Evolutionary conservation across 2,888 invertebrate species (phyloP).

Genomic region (Dryomyza anilis): DNA sequence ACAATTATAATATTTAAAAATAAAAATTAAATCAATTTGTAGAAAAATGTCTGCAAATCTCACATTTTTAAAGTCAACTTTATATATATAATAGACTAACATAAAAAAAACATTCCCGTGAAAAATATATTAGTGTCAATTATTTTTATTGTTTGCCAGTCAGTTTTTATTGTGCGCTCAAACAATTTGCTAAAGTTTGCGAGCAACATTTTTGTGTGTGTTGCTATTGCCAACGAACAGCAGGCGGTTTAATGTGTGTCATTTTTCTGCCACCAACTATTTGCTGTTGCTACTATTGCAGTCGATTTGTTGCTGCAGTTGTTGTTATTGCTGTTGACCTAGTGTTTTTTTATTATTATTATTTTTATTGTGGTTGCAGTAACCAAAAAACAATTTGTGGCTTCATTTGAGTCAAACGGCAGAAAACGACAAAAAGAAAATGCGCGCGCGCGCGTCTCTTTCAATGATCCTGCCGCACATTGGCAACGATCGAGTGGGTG

Average conservation of each 20-base stretch:
- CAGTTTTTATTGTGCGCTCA: too few species aligned
- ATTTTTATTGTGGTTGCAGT: too few species aligned
- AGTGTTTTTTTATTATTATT: too few species aligned
- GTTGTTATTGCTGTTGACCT: too few species aligned
- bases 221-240: not conserved
- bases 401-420: not conserved
- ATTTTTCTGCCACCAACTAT: not conserved
- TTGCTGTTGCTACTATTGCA: too few species aligned
- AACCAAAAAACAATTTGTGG: not conserved
- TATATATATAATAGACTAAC: too few species aligned
- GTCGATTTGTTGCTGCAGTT: too few species aligned
- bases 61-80: too few species aligned
- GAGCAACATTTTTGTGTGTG: not conserved
- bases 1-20: too few species aligned
- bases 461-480: not conserved
- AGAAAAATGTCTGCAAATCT: too few species aligned
- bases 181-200: not conserved
- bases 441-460: not conserved
- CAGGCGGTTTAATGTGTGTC: not conserved
- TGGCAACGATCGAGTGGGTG: conserved; percentile 30
- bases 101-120: too few species aligned
- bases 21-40: too few species aligned
- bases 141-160: not conserved
- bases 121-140: not conserved
- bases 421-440: not conserved